Base-by-base conservation (phyloP, 2,888 invertebrate species). In the Parnassius glacialis region DNA sequence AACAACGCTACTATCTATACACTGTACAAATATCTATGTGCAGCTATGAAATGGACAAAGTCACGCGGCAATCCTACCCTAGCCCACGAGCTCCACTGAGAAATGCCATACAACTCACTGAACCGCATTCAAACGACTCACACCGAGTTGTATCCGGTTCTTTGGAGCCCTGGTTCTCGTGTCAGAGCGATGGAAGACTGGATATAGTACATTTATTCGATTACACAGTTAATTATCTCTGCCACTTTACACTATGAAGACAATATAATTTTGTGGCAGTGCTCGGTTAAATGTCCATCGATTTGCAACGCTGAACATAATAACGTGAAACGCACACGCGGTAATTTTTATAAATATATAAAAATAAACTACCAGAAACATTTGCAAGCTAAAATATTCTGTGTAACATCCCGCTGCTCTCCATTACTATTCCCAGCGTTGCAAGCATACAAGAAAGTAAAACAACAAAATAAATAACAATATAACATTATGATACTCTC, bases 131-230 rank as follows among this genome's bases (percentile, higher is more conserved):
- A 10, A 48, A 13, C 13, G 7, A 13, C 48, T n/a, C 12, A 43
- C 43, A 43, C 2, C 11, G 3, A 43, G 43, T 43, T 43, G 43
- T 11, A 43, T 11, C 10, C 10, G 43, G 43, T 43, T 10, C 11
- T 10, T 43, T 11, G 11, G 43, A 11, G 13, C 13, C 48, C 10
- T 13, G 48, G 48, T 48, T 13, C 48, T 48, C 48, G n/a, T 48
- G 52, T 66, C 72, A 70, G 73, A 70, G 65, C 74, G 80, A 76
- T 84, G 87, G 86, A 86, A 87, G 86, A 87, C 86, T 81, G 81
- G 76, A 75, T 60, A 65, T 67, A 59, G 64, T 54, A 58, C 69
- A 69, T 65, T 64, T 65, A 67, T 70, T 70, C 68, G 68, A 69
- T 61, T 68, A 61, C 65, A 67, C 65, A 69, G 52, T 56, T 61